Evolutionary conservation across 2,113 vertebrate species (phyloP).

Genomic region (Peromyscus leucopus): DNA sequence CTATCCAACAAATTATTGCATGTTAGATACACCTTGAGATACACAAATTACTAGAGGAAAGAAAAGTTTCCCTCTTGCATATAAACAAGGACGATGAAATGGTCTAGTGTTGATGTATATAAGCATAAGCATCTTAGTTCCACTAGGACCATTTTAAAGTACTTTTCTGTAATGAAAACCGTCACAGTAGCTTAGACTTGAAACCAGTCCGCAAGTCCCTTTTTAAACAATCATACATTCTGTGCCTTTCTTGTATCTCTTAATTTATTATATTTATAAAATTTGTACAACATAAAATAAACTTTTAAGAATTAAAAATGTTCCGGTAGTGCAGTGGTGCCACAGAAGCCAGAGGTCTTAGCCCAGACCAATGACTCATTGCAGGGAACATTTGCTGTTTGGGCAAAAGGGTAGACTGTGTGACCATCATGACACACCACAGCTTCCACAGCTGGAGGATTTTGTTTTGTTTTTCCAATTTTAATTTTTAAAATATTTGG

Average conservation of each 20-base stretch:
- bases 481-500: no score
- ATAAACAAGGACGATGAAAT: neutral
- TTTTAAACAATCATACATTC: neutral
- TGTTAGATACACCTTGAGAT: neutral
- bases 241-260: neutral
- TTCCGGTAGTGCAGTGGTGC: neutral
- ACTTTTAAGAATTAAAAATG: neutral
- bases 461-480: neutral
- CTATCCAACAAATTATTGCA: neutral
- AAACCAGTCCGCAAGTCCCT: neutral
- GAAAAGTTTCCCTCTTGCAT: neutral
- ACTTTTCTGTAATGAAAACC: neutral
- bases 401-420: neutral
- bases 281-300: neutral
- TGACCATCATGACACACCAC: neutral
- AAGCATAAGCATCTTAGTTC: neutral
- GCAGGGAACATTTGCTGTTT: neutral
- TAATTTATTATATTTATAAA: slow-evolving; percentile 20
- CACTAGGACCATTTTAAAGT: neutral
- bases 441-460: neutral
- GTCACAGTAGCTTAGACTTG: neutral
- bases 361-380: neutral
- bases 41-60: neutral
- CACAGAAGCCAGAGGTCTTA: neutral
- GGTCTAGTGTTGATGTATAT: neutral